Evolutionary conservation across 2,797 vertebrate species (phyloP), one percentile per base, ranked within the genome.

Genomic region (Coregonus suidteri): DNA sequence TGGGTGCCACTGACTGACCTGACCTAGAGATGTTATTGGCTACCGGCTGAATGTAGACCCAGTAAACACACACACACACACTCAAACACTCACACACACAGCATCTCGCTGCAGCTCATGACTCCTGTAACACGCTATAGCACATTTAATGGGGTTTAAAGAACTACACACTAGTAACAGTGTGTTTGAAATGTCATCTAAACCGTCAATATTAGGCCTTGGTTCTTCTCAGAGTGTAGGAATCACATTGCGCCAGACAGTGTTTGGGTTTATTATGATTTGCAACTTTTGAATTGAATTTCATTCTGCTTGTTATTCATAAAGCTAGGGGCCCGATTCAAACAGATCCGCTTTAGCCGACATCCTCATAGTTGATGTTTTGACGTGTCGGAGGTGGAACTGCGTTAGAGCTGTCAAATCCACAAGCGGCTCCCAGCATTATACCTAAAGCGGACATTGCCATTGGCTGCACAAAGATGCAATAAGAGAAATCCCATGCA

Each of bases 1-100:
- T 68, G 66, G 30, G 34, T 68, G 66, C 31, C 31, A 68, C 66
- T 68, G 14, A 6, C 66, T 68, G 66, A 34, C 66, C 34, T 68
- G 66, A 68, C 66, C 66, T 68, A 35, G 15, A 68, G 31, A 34
- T 34, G 66, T 68, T 68, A 35, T 68, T 68, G 66, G 34, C 30
- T 41, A 41, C 37, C 6, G 6, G 37, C 37, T 16, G 30, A 31
- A 31, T 15, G 31, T 25, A 67, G 65, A 67, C 11, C 30, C 65
- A 67, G 65, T 34, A 67, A 41, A 41, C 41, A 47, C 41, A 2
- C 41, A 11, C 41, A 11, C 41, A 47, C 41, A 11, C 7, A 41
- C 37, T 1, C 41, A 47, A 1, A 9, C 41, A 41, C 41, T 0
- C 41, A 9, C 41, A 47, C 41, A 47, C 41, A 3, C 9, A 47